Base-by-base conservation (phyloP, 2,113 vertebrate genomes). In the Amblyopsis rosae region DNA sequence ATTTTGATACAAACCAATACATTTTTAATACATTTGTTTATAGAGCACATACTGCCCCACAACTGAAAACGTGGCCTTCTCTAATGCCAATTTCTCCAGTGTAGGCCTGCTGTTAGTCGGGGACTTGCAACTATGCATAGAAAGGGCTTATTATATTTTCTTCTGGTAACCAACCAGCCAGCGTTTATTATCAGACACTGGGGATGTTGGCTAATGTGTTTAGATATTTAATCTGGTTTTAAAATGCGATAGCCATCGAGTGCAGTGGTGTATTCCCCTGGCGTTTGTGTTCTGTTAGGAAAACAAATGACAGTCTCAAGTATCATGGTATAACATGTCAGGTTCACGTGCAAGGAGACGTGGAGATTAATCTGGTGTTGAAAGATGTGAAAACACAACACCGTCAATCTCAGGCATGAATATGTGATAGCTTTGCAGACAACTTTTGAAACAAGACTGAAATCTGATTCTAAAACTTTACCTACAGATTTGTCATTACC, bases 191-290 rank as follows among this genome's bases (percentile, higher is more conserved):
- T 74, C 17, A 17, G 69, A 79, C 65, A 65, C 76, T 62, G 53
- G 75, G 72, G 77, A 85, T 64, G 68, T 88, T 87, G 76, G 73
- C 74, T 89, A 83, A 92, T 91, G 70, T 86, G 75, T 91, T 91
- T 86, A 77, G 83, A 81, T 77, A 62, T 87, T 83, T 83, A 87
- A 90, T 84, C 82, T 84, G 77, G 56, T 89, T 88, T 81, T 69
- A 74, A 67, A 69, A 75, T 75, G 71, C 69, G 67, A 83, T 80
- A 74, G 74, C 56, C 72, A 75, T 88, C 82, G 65, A 47, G 56
- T 55, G 57, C 69, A 66, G 73, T 69, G 62, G 68, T 60, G 69
- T 76, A 58, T 69, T 81, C 70, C 67, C 60, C 8, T 19, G 50
- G 65, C 12, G 54, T 79, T 75, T 85, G 60, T 85, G 68, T 67